Evolutionary conservation across 2,113 vertebrate genomes (phyloP), one percentile per base, ranked within the genome.

Genomic region (Siniperca chuatsi): DNA sequence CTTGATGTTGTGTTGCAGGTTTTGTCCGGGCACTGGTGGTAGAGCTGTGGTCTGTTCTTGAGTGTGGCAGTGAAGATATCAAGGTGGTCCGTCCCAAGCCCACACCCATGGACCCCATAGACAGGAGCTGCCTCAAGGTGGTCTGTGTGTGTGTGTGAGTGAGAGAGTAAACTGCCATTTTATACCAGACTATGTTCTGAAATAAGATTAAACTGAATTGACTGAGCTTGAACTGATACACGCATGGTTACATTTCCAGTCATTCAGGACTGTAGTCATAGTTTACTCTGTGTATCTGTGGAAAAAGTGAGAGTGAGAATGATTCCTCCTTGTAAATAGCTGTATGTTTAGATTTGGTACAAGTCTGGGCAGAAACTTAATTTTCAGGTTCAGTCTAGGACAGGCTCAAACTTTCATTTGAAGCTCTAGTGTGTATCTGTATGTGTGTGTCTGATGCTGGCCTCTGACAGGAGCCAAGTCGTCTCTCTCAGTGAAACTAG

Each of bases 111-210:
- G 98, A 99, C 78, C 96, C 98, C 77, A 97, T 98, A 81, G 98
- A 99, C 91, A 95, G 93, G 89, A 97, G 95, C 83, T 99, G 97
- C 93, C 95, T 97, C n/a, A 98, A 99, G 97, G 98, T 99, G 83
- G 79, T 1, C 29, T 73, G 57, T 16, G 37, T 29, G 16, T n/a
- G 61, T 40, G 35, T 18, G 62, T 2, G 25, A 44, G 42, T 2
- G 42, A 13, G 46, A 48, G 46, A 48, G 3, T 15, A 15, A 48
- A 48, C 46, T 15, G 46, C 4, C 46, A 48, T 48, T 48, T 15
- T 13, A 48, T 48, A 48, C 12, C 46, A 46, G 12, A 12, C 2
- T 12, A 12, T 65, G 20, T 29, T 68, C 68, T 37, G 29, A 35
- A 54, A 20, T 7, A 29, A 42, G n/a, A 68, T 68, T 8, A 68